Percentiles rank a stretch among this genome's conserved stretches.
Evolutionary conservation across 2,888 invertebrate species (phyloP).

Genomic region (Drosophila diplacantha): DNA sequence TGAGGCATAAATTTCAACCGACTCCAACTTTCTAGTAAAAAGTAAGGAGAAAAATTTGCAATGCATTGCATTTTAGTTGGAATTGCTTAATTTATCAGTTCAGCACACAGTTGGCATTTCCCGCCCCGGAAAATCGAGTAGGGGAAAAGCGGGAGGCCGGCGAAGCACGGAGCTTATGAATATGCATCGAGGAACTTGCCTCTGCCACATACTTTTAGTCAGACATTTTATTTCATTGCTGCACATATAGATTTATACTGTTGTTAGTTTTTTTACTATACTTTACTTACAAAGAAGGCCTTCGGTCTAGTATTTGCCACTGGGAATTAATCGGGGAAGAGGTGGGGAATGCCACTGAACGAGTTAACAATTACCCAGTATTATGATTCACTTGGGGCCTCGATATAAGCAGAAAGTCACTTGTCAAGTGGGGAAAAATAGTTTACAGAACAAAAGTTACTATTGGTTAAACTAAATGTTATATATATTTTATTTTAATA

Average conservation of each 20-base stretch:
- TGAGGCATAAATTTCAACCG: slow-evolving; percentile 60
- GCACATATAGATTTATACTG: slow-evolving; percentile 24
- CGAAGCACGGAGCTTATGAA: slow-evolving; percentile 30
- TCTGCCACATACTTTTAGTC: slow-evolving; percentile 38
- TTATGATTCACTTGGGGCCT: slow-evolving; percentile 6
- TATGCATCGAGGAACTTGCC: slow-evolving; percentile 43
- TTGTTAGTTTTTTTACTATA: not conserved
- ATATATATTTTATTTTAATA: not conserved
- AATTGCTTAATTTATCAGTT: slow-evolving; percentile 69
- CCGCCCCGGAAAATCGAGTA: slow-evolving; percentile 24
- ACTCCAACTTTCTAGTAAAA: slow-evolving; percentile 54
- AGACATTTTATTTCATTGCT: slow-evolving; percentile 38
- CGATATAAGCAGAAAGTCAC: slow-evolving; percentile 2
- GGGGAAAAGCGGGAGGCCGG: slow-evolving; percentile 12
- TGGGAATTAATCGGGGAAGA: not conserved
- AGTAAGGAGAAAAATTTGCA: slow-evolving; percentile 42
- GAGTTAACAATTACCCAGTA: slow-evolving; percentile 6
- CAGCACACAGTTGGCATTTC: slow-evolving; percentile 67
- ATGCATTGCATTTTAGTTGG: slow-evolving; percentile 64
- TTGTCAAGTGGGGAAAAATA: not conserved
- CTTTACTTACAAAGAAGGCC: slow-evolving; percentile 17
- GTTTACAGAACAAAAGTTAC: not conserved
- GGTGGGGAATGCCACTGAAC: slow-evolving; percentile 10
- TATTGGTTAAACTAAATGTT: not conserved
- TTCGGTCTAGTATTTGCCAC: slow-evolving; percentile 15